Conservation (phyloP, 1,140 invertebrate species). For the Zaprionus ghesquierei region DNA sequence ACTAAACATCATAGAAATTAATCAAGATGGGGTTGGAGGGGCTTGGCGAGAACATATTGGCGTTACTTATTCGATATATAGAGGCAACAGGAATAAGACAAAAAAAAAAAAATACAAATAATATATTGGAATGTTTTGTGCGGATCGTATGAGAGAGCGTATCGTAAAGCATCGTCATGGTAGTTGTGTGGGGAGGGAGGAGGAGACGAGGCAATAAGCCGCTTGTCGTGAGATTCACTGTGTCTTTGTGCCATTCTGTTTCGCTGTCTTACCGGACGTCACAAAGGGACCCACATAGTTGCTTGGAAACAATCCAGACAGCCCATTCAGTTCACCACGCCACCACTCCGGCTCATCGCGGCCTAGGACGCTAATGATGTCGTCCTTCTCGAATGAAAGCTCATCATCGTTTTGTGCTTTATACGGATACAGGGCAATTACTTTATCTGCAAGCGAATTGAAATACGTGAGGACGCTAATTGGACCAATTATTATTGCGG, state of each 20-base stretch:
- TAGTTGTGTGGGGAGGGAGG: background rate
- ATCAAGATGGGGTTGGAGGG: constrained; percentile 5
- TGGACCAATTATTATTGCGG: background rate
- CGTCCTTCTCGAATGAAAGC: constrained; percentile 96
- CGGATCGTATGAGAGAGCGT: constrained; percentile 12
- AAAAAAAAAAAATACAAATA: constrained; percentile 21
- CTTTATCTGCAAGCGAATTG: constrained; percentile 88
- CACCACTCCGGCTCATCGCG: constrained; percentile 98
- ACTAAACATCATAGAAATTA: constrained; percentile 39
- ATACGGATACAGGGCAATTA: constrained; percentile 96
- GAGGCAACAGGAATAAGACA: constrained; percentile 13
- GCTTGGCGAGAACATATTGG: constrained; percentile 53
- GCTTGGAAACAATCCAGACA: constrained; percentile 94
- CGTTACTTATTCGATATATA: constrained; percentile 64
- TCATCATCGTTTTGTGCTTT: constrained; percentile 96
- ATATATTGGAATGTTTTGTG: constrained; percentile 28
- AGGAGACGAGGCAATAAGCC: background rate
- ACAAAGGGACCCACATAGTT: constrained; percentile 90
- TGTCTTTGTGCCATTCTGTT: constrained; percentile 59
- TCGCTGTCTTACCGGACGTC: constrained; percentile 80
- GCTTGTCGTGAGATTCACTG: constrained; percentile 61
- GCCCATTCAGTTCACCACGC: constrained; percentile 95
- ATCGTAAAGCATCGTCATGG: constrained; percentile 47
- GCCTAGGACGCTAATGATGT: constrained; percentile 95
- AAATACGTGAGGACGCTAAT: background rate